Base-by-base conservation (phyloP, 2,888 invertebrate genomes). In the Agrypnus murinus region DNA sequence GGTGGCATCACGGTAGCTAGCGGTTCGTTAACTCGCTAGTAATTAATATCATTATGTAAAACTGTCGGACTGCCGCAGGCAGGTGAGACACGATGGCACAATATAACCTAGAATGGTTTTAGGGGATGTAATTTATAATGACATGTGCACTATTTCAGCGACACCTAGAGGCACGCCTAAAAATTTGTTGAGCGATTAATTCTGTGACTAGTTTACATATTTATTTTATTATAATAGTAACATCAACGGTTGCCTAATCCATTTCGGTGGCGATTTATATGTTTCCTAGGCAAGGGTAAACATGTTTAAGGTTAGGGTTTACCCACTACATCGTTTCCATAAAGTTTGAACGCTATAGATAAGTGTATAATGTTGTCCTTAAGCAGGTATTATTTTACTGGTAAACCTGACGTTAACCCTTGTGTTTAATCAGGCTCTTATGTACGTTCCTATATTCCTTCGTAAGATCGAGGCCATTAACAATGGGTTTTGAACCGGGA, bases 1-100 rank as follows among this genome's bases (percentile, higher is more conserved):
- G 46, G 15, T 17, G 17, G 14, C 45, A 48, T 62, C 17, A n/a
- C 34, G 15, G 43, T 43, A 46, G 62, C 32, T 59, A 46, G 36
- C 15, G 62, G 62, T 62, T 32, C 34, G 46, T 32, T 62, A 62
- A 46, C 32, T 40, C n/a, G 59, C 62, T 34, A 12, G 62, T 46
- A 62, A 62, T 62, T 62, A 58, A 43, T 58, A 43, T 58, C 43
- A 58, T 58, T 43, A 58, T 14, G 58, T 25, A 10, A 32, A 19
- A 34, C 34, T 34, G 50, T 50, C 50, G 55, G 55, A 38, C 31
- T 25, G 43, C 58, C 58, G 40, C 58, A 58, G 58, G 58, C 40
- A 40, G 40, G 38, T n/a, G n/a, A n/a, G 40, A 19, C 10, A 38
- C 38, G 36, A 19, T 38, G 50, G 38, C 38, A 19, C 36, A 38